Conservation (phyloP, 2,113 vertebrate genomes). For the Marcusenius ussheri region DNA sequence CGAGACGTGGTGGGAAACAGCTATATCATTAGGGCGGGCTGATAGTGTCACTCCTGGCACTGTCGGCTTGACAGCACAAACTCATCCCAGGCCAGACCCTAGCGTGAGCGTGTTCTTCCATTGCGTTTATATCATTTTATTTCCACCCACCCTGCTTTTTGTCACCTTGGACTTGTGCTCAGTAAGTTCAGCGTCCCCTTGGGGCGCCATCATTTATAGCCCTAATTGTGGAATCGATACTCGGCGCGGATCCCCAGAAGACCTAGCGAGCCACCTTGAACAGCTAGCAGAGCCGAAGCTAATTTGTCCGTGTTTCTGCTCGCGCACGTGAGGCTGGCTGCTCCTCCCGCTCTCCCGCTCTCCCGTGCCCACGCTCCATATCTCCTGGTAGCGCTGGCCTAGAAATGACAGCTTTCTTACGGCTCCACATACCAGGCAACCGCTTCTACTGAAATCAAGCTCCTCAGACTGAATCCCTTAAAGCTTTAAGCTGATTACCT, state of each 20-base stretch:
- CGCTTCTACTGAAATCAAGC: neutral
- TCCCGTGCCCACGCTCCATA: too few species aligned
- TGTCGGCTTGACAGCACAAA: neutral
- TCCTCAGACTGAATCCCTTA: neutral
- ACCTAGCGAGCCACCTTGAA: neutral
- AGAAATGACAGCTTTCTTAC: neutral
- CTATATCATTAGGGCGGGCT: neutral
- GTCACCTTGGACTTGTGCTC: neutral
- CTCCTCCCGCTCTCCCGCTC: neutral
- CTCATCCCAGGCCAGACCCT: neutral
- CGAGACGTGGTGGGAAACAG: neutral
- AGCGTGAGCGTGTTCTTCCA: neutral
- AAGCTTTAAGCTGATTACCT: neutral
- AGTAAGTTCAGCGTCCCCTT: neutral
- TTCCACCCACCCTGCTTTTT: neutral
- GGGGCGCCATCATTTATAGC: neutral
- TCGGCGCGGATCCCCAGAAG: neutral
- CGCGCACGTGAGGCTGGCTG: neutral
- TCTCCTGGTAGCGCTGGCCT: neutral
- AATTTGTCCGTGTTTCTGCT: neutral
- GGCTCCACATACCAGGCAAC: neutral
- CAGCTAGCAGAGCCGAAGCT: neutral
- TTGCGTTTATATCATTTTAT: neutral
- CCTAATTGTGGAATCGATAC: neutral
- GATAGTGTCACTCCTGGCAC: neutral